These are phyloP conservation scores for Ameiurus melas DNA, from an alignment of 2,113 vertebrate species.

Conservation along the genomic window DNA sequence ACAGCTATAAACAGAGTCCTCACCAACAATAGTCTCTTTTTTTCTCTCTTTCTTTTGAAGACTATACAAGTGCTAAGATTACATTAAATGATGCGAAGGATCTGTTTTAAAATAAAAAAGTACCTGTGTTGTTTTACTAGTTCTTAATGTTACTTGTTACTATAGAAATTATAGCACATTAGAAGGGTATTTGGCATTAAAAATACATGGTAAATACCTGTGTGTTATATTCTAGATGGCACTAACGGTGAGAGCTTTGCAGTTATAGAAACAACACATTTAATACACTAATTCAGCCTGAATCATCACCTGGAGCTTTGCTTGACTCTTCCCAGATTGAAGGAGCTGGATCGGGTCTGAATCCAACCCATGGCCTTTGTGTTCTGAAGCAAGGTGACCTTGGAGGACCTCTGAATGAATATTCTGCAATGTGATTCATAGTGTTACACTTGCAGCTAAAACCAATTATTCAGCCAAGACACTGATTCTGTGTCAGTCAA, in stretches of 20 bases:
- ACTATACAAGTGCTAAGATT: background rate
- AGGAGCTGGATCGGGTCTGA: background rate
- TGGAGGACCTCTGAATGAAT: background rate
- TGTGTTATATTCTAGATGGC: background rate
- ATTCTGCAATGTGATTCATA: background rate
- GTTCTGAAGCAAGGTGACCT: background rate
- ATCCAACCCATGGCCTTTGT: background rate
- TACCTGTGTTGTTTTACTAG: background rate
- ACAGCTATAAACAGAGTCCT: background rate
- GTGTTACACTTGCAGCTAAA: background rate
- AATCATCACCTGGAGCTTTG: background rate
- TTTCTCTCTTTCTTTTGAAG: background rate
- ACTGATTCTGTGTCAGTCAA: conserved; percentile 3
- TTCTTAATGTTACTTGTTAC: background rate
- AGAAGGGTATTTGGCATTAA: background rate
- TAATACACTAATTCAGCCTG: background rate
- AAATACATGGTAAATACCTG: background rate
- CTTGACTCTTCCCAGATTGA: too few relatives aligned
- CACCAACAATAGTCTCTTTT: background rate
- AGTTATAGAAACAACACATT: background rate
- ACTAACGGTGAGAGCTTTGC: background rate
- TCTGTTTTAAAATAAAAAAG: background rate
- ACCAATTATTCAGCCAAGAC: background rate
- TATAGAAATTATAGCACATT: background rate
- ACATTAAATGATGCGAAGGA: background rate